Evolutionary conservation across 2,113 vertebrate species (phyloP).

Genomic region (Rattus norvegicus): GRCr8 NC_086034.1:38405501-38406000

Average conservation of each 20-base stretch:
- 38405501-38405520: background rate
- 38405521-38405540: background rate
- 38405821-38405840: background rate
- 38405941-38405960: background rate
- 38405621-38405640: background rate
- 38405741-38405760: background rate
- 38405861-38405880: background rate
- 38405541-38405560: background rate
- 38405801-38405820: background rate
- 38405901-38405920: background rate
- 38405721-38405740: background rate
- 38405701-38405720: constrained; percentile 19
- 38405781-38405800: background rate
- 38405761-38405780: background rate
- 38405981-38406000: background rate
- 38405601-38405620: background rate
- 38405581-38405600: background rate
- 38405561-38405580: background rate
- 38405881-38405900: background rate
- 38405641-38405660: background rate
- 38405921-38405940: constrained; percentile 39
- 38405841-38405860: background rate
- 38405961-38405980: background rate
- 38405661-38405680: background rate
- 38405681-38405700: constrained; percentile 41